phyloP scores from a whole-genome alignment of 2,888 invertebrate genomes.

The Lycia hirtaria region DNA sequence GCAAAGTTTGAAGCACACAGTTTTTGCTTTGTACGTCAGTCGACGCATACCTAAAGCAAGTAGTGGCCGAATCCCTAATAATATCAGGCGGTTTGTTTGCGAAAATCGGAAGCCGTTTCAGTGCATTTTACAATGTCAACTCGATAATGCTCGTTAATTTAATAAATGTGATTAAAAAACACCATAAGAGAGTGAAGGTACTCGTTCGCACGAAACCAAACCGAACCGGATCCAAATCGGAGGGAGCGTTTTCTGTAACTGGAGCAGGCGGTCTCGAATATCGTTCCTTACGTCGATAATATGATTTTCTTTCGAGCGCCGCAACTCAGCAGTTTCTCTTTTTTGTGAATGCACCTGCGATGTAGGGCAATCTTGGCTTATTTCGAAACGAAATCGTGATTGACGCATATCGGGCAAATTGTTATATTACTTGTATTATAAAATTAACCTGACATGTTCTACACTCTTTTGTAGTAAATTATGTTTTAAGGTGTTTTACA shows the following conservation, averaged over 20 bases:
- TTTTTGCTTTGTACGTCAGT: no score
- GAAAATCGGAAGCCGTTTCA: conserved; percentile 38
- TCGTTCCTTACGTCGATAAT: conserved; percentile 82
- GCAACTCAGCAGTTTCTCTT: conserved; percentile 78
- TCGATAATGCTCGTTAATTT: conserved; percentile 32
- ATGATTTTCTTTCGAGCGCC: conserved; percentile 80
- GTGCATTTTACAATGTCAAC: conserved; percentile 35
- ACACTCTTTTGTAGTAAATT: background rate
- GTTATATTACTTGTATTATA: conserved; percentile 48
- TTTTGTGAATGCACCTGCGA: conserved; percentile 79
- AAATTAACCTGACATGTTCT: conserved; percentile 36
- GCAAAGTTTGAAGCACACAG: no score
- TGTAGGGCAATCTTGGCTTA: conserved; percentile 75
- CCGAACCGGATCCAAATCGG: conserved; percentile 79
- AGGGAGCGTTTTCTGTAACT: conserved; percentile 81
- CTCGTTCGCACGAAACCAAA: conserved; percentile 71
- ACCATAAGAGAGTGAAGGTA: conserved; percentile 76
- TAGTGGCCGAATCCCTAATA: no score
- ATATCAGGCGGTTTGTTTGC: conserved; percentile 20
- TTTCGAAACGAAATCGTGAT: conserved; percentile 70
- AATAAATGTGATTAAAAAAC: conserved; percentile 61
- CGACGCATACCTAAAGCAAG: no score
- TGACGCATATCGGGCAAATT: conserved; percentile 67
- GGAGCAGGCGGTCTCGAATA: conserved; percentile 81
- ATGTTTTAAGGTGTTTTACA: no score